Evolutionary conservation across 2,113 vertebrate species (phyloP), one percentile per base, ranked within the genome.

Genomic region (Cavia aperea): DNA sequence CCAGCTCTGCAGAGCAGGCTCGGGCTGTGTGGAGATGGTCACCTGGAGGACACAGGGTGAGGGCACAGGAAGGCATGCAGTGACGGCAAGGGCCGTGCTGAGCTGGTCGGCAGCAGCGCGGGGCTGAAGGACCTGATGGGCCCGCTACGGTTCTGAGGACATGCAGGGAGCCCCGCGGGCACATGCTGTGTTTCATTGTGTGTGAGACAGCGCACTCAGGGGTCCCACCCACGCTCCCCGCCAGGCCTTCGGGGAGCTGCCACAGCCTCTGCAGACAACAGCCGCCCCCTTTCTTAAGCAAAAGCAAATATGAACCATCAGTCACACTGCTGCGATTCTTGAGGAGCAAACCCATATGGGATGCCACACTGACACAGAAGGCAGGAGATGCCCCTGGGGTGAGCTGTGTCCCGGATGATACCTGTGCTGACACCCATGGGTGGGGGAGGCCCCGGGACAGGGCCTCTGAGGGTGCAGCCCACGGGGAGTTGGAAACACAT

Each of bases 61-160:
- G 62, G 62, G 7, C 56, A 13, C 3, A 7, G 21, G 16, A 23
- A 0, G 13, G 70, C 49, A 33, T 14, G 51, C 2, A 2, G 26
- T 2, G 43, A 88, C 77, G 19, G 19, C 4, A 10, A 23, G 39
- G 60, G 72, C 51, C 26, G 14, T 36, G 26, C 51, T 3, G 12
- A 19, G 0, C 0, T 0, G 15, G 4, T 4, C 66, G 4, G 66
- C 33, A 36, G 70, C 12, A 66, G 43, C 2, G 7, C 6, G 1
- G 78, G 56, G 3, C 46, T 9, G 78, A 39, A 7, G 43, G 1
- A 10, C n/a, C 7, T 9, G 39, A 56, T 49, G 63, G 43, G 13
- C 19, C 16, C 73, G 49, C 5, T 16, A 11, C 43, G n/a, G 77
- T 54, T 86, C 8, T 13, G 58, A 70, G 85, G 39, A 62, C 1